phyloP scores from a whole-genome alignment of 2,113 vertebrate species.

The Protobothrops mucrosquamatus region DNA sequence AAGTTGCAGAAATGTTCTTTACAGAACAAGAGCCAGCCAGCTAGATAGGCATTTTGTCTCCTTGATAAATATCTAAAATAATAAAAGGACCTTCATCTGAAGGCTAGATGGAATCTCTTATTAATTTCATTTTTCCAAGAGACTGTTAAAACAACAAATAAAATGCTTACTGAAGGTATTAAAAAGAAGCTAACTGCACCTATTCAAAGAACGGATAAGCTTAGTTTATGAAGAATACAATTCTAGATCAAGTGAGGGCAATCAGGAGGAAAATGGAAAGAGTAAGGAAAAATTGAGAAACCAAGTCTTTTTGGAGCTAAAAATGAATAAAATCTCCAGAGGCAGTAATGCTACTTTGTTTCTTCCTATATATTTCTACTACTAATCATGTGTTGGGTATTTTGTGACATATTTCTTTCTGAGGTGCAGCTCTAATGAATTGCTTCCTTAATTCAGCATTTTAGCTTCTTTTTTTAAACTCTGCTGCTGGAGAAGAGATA shows the following conservation, averaged over 20 bases:
- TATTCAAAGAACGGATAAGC: too few species aligned
- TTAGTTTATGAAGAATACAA: background rate
- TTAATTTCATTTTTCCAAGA: background rate
- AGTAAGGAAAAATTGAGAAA: background rate
- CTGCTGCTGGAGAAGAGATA: background rate
- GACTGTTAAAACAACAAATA: background rate
- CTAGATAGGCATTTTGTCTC: background rate
- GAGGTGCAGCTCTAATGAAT: background rate
- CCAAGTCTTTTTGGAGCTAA: background rate
- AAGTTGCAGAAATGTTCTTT: background rate
- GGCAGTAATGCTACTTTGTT: background rate
- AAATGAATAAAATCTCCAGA: background rate
- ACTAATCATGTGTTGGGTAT: background rate
- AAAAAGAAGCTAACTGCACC: background rate
- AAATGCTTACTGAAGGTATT: background rate
- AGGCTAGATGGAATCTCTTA: background rate
- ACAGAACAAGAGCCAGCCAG: background rate
- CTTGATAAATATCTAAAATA: background rate
- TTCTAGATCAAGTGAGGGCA: too few species aligned
- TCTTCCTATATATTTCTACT: background rate
- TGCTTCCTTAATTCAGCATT: background rate
- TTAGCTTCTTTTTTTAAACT: background rate
- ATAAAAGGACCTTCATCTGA: too few species aligned
- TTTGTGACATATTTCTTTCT: background rate
- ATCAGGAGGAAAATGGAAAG: background rate